Conservation (phyloP, 2,888 invertebrate genomes). For the Apodemia mormo region DNA sequence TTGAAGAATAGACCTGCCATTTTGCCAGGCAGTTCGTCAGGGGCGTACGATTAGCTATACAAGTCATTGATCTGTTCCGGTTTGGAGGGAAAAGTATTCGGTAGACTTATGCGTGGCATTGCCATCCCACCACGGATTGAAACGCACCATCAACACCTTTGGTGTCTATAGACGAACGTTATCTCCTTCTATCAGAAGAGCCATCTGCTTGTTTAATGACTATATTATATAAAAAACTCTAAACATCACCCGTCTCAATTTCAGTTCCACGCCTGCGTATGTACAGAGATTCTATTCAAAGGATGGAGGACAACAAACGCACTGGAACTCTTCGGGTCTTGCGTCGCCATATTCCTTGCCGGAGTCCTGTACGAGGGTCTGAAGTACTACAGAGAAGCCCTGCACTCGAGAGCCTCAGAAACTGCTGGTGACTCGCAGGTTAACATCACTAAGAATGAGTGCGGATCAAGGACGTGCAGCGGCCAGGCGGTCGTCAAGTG, state of each 20-base stretch:
- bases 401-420: conserved; percentile 56
- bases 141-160: too few species aligned
- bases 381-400: conserved; percentile 87
- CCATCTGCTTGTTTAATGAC: too few species aligned
- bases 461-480: conserved; percentile 59
- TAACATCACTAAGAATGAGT: conserved; percentile 75
- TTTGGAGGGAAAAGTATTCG: too few species aligned
- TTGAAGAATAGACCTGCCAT: too few species aligned
- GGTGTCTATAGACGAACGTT: too few species aligned
- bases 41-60: too few species aligned
- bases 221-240: too few species aligned
- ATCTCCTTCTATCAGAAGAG: too few species aligned
- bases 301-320: conserved; percentile 88
- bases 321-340: conserved; percentile 91
- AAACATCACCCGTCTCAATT: conserved; percentile 44
- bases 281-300: conserved; percentile 89
- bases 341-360: conserved; percentile 93
- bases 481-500: conserved; percentile 69
- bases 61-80: too few species aligned
- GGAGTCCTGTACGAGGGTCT: conserved; percentile 97
- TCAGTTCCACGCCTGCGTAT: conserved; percentile 90
- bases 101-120: too few species aligned
- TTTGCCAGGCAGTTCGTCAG: too few species aligned
- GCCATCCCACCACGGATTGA: too few species aligned
- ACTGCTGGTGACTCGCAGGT: conserved; percentile 65